Base-by-base conservation (phyloP, 1,140 invertebrate species). In the Ditylenchus dipsaci region DNA sequence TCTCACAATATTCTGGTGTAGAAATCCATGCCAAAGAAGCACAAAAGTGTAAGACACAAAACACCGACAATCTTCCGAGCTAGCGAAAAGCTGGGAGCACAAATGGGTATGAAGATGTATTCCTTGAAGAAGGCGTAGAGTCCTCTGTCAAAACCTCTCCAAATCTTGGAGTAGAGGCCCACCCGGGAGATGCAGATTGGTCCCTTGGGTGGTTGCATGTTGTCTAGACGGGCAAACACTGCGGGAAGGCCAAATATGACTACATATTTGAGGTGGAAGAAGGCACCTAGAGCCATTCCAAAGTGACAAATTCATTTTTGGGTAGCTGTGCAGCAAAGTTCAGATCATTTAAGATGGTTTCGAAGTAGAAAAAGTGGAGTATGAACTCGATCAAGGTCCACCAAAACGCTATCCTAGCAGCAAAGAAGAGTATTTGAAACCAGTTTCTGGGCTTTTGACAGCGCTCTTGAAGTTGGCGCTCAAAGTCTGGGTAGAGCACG, bases 41-140 rank as follows among this genome's bases (percentile, higher is more conserved):
- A 82, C 80, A 63, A 82, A 82, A 53, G 62, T 71, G 56, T 81
- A 83, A 0, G 77, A 80, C 30, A 83, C 69, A 80, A 64, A 15
- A 82, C 69, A n/a, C 80, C 80, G 30, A 82, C 49, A 1, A 83
- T 57, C 43, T 80, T 79, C 45, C 81, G 45, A 13, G 65, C 61
- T 23, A 83, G 29, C 1, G 74, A 74, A 43, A 82, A 82, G 0
- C 78, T 78, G 11, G 80, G 80, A 11, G 26, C 45, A 64, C 80
- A 83, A 65, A 82, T 82, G n/a, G 80, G 80, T 0, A 82, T 42
- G 63, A 82, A 83, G 45, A 82, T 82, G 61, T 82, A 82, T 47
- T 76, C 71, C 62, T 81, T 81, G 73, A 81, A 81, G 68, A 82
- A 81, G 23, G 65, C 60, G 58, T 81, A 81, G 8, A 81, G 68